Evolutionary conservation across 2,888 invertebrate genomes (phyloP).

Genomic region (Thysanoteuthis rhombus): DNA sequence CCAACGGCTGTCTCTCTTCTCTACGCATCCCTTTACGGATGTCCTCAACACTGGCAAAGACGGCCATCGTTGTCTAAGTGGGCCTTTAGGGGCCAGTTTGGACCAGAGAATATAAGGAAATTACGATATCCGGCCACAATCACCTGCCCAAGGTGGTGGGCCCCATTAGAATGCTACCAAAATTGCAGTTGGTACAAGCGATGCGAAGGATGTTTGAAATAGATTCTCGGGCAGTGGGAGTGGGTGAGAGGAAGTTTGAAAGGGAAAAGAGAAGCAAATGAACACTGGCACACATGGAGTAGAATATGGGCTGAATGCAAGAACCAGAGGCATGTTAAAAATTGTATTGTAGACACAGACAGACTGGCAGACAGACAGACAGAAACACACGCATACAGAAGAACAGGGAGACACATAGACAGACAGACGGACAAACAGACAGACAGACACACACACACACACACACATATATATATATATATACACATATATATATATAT

Average conservation of each 20-base stretch:
- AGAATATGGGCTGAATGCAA: not conserved
- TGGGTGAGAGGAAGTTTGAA: not conserved
- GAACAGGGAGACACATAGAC: no score
- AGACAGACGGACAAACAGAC: fast-evolving
- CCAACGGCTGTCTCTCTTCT: not conserved
- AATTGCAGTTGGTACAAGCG: not conserved
- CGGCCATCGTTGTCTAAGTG: not conserved
- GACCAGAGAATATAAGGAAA: not conserved
- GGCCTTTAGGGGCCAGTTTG: not conserved
- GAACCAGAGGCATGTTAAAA: not conserved
- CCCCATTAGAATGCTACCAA: not conserved
- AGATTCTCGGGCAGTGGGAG: not conserved
- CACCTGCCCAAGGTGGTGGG: slow-evolving; percentile 12
- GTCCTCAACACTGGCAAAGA: not conserved
- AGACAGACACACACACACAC: not conserved
- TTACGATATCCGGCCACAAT: slow-evolving; percentile 12
- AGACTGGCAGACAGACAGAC: not conserved
- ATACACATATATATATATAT: no score
- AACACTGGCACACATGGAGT: not conserved
- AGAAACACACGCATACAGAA: not conserved
- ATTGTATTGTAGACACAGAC: not conserved
- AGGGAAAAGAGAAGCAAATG: not conserved
- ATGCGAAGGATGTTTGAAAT: not conserved
- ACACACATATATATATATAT: no score
- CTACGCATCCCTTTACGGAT: not conserved